Conservation (phyloP, 1,140 invertebrate species). For the Pseudomyrmex flavicornis region DNA sequence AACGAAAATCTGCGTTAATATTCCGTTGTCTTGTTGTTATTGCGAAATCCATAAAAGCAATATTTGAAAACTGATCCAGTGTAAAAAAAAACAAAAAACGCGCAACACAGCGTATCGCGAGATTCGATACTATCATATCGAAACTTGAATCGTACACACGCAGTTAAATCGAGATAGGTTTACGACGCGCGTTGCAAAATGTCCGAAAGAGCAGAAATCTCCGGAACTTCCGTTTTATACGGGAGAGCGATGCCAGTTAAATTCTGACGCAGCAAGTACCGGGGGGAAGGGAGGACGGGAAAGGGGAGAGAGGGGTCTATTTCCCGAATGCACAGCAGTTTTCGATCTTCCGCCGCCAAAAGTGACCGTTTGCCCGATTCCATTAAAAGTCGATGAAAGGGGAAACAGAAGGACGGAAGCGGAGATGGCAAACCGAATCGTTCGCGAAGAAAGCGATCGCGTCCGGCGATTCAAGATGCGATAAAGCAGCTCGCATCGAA, state of each 20-base stretch:
- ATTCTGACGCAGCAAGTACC: slow-evolving; percentile 25
- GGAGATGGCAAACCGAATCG: slow-evolving; percentile 27
- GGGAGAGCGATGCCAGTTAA: slow-evolving; percentile 22
- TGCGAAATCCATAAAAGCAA: too few species aligned
- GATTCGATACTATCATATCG: too few species aligned
- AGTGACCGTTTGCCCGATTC: slow-evolving; percentile 58
- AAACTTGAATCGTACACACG: background rate
- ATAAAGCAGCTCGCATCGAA: slow-evolving; percentile 7
- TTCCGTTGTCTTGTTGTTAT: too few species aligned
- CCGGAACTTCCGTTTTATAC: slow-evolving; percentile 19
- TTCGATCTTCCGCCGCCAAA: slow-evolving; percentile 56
- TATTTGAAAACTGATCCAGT: too few species aligned
- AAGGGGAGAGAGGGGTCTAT: slow-evolving; percentile 2
- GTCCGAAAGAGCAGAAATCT: background rate
- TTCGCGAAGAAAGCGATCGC: slow-evolving; percentile 25
- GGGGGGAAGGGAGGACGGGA: background rate
- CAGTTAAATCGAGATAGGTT: background rate
- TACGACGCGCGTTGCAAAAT: background rate
- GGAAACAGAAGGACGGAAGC: slow-evolving; percentile 14
- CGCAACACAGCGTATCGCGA: too few species aligned
- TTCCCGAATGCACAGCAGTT: slow-evolving; percentile 38
- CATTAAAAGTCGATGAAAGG: slow-evolving; percentile 55
- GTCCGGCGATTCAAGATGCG: slow-evolving; percentile 26
- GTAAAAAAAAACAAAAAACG: too few species aligned
- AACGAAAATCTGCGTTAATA: too few species aligned